Evolutionary conservation across 2,888 invertebrate species (phyloP).

Genomic region (Baccha elongata): DNA sequence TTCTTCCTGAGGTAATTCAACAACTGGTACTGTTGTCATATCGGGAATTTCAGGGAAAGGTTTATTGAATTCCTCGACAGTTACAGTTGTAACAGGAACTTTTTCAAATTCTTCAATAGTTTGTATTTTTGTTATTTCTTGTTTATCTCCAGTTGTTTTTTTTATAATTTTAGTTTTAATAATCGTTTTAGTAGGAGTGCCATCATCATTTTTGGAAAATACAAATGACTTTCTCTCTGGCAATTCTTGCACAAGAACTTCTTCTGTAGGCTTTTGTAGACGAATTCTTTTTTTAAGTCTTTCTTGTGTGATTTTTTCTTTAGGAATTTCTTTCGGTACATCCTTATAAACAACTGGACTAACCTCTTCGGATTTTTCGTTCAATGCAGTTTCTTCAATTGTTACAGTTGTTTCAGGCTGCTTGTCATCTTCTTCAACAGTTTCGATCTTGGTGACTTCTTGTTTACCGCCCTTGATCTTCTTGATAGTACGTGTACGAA

Average conservation of each 20-base stretch:
- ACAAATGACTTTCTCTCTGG: conserved; percentile 80
- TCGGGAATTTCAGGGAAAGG: conserved; percentile 79
- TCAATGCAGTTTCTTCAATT: conserved; percentile 59
- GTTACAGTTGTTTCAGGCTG: conserved; percentile 77
- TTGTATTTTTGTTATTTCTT: conserved; percentile 82
- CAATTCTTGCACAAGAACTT: conserved; percentile 78
- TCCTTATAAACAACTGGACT: conserved; percentile 75
- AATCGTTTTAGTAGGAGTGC: conserved; percentile 80
- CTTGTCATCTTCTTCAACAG: conserved; percentile 80
- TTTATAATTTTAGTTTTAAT: conserved; percentile 83
- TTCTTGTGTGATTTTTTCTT: conserved; percentile 65
- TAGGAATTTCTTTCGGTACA: conserved; percentile 63
- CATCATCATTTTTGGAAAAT: conserved; percentile 81
- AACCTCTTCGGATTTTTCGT: conserved; percentile 75
- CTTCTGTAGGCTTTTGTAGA: conserved; percentile 77
- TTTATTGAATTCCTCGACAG: conserved; percentile 77
- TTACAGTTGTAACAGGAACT: conserved; percentile 80
- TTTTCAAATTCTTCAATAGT: conserved; percentile 82
- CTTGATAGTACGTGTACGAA: conserved; percentile 77
- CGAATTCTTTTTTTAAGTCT: conserved; percentile 77
- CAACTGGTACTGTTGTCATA: conserved; percentile 77
- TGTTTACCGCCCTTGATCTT: conserved; percentile 80
- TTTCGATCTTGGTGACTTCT: conserved; percentile 79
- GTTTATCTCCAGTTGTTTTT: conserved; percentile 81
- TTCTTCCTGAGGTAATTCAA: conserved; percentile 78